Evolutionary conservation across 2,113 vertebrate species (phyloP).

Genomic region (Eulemur rufifrons): DNA sequence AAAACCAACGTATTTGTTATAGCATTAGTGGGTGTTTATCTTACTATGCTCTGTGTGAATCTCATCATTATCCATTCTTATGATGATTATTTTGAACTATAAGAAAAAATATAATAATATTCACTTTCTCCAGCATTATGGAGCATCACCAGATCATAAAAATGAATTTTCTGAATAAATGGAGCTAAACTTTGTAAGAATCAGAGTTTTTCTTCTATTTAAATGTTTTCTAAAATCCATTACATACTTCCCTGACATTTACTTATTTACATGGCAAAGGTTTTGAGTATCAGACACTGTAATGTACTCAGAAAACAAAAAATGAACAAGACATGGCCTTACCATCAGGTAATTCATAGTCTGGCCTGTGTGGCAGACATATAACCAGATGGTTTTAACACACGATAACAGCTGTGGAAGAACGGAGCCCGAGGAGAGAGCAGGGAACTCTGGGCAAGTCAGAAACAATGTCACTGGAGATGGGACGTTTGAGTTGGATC

Average conservation of each 20-base stretch:
- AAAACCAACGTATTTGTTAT: background rate
- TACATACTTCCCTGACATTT: background rate
- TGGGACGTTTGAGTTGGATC: background rate
- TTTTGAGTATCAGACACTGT: background rate
- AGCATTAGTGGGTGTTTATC: background rate
- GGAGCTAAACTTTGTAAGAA: background rate
- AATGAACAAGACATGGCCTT: background rate
- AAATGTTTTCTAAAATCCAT: background rate
- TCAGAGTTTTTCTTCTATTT: background rate
- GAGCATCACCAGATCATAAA: background rate
- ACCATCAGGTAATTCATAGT: background rate
- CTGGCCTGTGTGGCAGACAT: background rate
- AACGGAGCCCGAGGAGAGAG: background rate
- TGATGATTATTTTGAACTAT: background rate
- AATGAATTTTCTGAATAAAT: background rate
- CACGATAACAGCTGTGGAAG: background rate
- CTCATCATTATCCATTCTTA: background rate
- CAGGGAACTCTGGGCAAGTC: background rate
- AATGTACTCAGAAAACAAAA: background rate
- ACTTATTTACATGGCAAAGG: background rate
- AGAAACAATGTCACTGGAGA: background rate
- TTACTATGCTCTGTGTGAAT: background rate
- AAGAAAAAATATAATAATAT: background rate
- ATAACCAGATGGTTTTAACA: background rate
- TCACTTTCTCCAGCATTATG: slow-evolving; percentile 13